Conservation (phyloP, 2,888 invertebrate genomes). For the Athetis lepigone region DNA sequence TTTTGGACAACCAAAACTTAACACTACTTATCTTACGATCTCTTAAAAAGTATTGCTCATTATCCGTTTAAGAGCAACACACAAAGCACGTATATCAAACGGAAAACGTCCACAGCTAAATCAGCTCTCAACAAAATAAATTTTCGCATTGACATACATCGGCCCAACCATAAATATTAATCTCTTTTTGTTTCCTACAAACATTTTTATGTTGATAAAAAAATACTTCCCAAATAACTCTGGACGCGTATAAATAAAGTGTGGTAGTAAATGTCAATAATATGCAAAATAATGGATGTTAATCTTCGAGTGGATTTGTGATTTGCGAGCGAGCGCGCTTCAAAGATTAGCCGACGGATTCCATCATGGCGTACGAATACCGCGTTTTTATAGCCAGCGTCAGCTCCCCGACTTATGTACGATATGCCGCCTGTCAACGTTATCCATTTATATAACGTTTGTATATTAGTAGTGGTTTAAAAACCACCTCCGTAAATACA, state of each 20-base stretch:
- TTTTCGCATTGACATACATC: conserved; percentile 89
- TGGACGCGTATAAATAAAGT: conserved; percentile 87
- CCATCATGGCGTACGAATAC: conserved; percentile 63
- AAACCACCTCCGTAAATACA: too few species aligned
- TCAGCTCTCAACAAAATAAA: conserved; percentile 86
- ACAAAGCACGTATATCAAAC: conserved; percentile 83
- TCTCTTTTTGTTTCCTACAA: conserved; percentile 87
- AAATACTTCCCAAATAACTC: conserved; percentile 90
- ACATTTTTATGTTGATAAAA: conserved; percentile 88
- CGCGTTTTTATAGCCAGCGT: conserved; percentile 58
- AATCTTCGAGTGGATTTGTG: conserved; percentile 84
- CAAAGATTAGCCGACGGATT: conserved; percentile 86
- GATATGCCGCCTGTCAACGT: conserved; percentile 45
- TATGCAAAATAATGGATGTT: conserved; percentile 90
- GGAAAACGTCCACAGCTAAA: conserved; percentile 79
- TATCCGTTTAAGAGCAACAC: conserved; percentile 69
- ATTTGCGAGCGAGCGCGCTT: conserved; percentile 85
- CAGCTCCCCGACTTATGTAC: conserved; percentile 38
- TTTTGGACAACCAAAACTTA: conserved; percentile 53
- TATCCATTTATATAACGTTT: conserved; percentile 53
- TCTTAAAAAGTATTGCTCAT: conserved; percentile 70
- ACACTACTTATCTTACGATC: conserved; percentile 69
- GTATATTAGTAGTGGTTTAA: conserved; percentile 18
- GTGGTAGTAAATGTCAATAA: conserved; percentile 90
- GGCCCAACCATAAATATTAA: conserved; percentile 84